phyloP scores from a whole-genome alignment of 2,113 vertebrate species.

The Pithys albifrons region DNA sequence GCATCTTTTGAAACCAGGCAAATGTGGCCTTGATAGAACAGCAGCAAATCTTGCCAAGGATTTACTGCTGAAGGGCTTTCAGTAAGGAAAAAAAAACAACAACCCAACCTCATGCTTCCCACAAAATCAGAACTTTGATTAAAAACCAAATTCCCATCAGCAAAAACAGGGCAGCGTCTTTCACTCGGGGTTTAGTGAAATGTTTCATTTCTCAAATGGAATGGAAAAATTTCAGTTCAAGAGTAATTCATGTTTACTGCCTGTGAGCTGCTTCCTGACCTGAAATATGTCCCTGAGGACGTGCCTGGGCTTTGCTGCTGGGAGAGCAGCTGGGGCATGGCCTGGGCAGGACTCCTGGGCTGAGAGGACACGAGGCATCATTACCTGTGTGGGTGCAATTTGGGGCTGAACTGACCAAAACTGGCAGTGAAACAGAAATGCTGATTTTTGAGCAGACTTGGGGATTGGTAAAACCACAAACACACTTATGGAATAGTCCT shows the following conservation, averaged over 20 bases:
- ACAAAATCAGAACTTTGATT: neutral
- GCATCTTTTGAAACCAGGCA: slow-evolving; percentile 6
- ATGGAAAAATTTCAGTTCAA: neutral
- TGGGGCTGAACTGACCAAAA: neutral
- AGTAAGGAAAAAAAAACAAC: neutral
- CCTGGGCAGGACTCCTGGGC: neutral
- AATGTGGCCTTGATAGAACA: slow-evolving; percentile 3
- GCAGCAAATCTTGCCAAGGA: neutral
- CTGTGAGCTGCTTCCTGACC: neutral
- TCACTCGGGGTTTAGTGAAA: neutral
- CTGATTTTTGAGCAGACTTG: neutral
- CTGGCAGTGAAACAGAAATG: neutral
- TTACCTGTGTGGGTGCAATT: neutral
- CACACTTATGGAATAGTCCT: neutral
- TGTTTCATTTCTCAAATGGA: neutral
- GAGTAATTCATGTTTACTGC: neutral
- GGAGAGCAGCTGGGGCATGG: neutral
- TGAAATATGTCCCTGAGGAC: neutral
- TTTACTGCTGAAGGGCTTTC: neutral
- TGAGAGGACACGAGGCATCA: rapidly evolving
- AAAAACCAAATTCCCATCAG: neutral
- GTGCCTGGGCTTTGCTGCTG: neutral
- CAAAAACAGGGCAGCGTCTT: neutral
- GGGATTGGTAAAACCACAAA: neutral
- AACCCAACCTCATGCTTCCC: neutral